Conservation (phyloP, 2,888 invertebrate species). For the Synergus itoensis region DNA sequence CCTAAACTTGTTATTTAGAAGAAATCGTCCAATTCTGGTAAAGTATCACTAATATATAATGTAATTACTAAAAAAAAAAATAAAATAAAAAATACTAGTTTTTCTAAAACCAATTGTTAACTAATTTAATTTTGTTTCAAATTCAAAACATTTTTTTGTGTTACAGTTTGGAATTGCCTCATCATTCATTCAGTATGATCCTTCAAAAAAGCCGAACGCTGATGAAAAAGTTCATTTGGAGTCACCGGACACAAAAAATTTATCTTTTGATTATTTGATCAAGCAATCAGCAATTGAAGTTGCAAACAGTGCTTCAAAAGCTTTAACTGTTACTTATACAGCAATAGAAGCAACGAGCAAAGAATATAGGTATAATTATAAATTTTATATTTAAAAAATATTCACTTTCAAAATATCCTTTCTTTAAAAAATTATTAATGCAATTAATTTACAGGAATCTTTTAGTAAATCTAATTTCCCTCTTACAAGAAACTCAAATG, state of each 20-base stretch:
- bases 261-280: constrained; percentile 71
- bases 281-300: constrained; percentile 70
- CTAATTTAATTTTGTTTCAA: constrained; percentile 21
- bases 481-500: constrained; percentile 66
- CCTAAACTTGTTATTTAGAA: constrained; percentile 45
- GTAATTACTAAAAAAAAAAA: background rate
- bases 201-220: constrained; percentile 54
- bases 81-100: background rate
- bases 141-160: background rate
- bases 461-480: constrained; percentile 65
- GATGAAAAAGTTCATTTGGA: constrained; percentile 66
- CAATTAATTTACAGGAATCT: constrained; percentile 61
- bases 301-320: constrained; percentile 70
- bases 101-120: constrained; percentile 6
- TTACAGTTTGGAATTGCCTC: constrained; percentile 62
- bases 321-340: constrained; percentile 69
- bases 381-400: background rate
- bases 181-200: constrained; percentile 59
- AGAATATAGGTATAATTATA: constrained; percentile 69
- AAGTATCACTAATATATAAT: constrained; percentile 11
- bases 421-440: constrained; percentile 2
- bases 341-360: constrained; percentile 69
- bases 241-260: constrained; percentile 59
- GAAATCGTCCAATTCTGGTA: constrained; percentile 42
- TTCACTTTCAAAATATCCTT: background rate